Conservation (phyloP, 2,888 invertebrate genomes). For the Eustalomyia histrio region DNA sequence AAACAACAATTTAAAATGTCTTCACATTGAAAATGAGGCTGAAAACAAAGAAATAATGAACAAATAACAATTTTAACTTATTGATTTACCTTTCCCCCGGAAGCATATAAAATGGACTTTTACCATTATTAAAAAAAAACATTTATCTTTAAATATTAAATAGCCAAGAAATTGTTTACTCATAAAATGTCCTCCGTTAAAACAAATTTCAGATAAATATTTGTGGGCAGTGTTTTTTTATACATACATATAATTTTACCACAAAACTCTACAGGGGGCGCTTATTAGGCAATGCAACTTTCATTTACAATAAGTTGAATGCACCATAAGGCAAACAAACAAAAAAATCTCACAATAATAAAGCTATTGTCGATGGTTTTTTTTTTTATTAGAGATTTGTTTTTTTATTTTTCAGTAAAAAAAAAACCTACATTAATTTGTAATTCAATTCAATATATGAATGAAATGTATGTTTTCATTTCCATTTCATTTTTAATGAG, state of each 20-base stretch:
- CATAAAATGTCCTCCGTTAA: constrained; percentile 2
- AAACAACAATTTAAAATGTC: constrained; percentile 7
- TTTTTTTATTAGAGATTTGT: constrained; percentile 1
- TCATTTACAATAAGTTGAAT: constrained; percentile 51
- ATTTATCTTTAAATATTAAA: constrained; percentile 21
- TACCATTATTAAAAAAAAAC: constrained; percentile 9
- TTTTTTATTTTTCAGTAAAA: background rate
- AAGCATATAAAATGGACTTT: constrained; percentile 33
- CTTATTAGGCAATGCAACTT: constrained; percentile 63
- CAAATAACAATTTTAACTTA: constrained; percentile 2
- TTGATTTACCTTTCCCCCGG: constrained; percentile 61
- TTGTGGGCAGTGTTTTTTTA: background rate
- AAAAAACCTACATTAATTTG: constrained; percentile 33
- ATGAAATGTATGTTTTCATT: constrained; percentile 41
- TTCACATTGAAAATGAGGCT: constrained; percentile 2
- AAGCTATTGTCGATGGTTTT: constrained; percentile 1
- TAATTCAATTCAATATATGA: constrained; percentile 49
- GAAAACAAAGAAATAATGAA: background rate
- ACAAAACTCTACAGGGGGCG: constrained; percentile 37
- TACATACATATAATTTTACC: background rate
- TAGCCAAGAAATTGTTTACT: constrained; percentile 37
- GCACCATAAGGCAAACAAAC: background rate
- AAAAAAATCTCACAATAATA: constrained; percentile 12
- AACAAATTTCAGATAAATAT: background rate
- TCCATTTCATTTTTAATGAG: constrained; percentile 56